These are phyloP conservation scores for Mallotus villosus DNA, from an alignment of 2,797 vertebrate genomes.

Conservation along the genomic window DNA sequence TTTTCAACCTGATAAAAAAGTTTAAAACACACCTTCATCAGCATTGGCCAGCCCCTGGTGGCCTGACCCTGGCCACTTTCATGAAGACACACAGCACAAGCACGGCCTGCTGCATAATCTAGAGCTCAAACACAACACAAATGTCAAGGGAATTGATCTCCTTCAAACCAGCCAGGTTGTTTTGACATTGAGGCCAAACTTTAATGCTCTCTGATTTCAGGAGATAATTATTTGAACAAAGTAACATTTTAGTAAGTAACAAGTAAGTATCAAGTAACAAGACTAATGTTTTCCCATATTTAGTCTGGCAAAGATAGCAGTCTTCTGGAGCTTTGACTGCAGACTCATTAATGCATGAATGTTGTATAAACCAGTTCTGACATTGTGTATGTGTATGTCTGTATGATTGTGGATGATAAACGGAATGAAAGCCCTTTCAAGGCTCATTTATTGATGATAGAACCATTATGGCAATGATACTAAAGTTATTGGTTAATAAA, in stretches of 20 bases:
- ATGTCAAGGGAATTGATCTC: constrained; percentile 18
- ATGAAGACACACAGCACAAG: constrained; percentile 18
- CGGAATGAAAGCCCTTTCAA: background rate
- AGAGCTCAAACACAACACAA: constrained; percentile 4
- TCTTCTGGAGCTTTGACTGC: constrained; percentile 6
- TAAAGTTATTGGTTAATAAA: no score
- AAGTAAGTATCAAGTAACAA: constrained; percentile 13
- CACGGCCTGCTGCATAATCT: background rate
- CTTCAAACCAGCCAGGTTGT: constrained; percentile 10
- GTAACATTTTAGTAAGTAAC: constrained; percentile 26
- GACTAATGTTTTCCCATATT: constrained; percentile 15
- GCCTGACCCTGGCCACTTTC: constrained; percentile 6
- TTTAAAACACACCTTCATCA: constrained; percentile 8
- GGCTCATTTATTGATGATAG: no score
- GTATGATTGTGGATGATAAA: constrained; percentile 31
- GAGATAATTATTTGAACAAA: constrained; percentile 33
- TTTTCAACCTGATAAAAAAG: constrained; percentile 4
- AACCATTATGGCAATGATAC: no score
- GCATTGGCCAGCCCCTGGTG: background rate
- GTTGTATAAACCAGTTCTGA: constrained; percentile 16
- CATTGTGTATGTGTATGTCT: constrained; percentile 6
- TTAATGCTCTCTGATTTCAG: constrained; percentile 29
- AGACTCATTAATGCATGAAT: constrained; percentile 21
- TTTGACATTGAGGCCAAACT: constrained; percentile 30
- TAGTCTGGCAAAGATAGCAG: constrained; percentile 12